Percentiles rank a stretch among this genome's conserved stretches.
These are phyloP conservation scores for Glaucopsyche alexis DNA, from an alignment of 2,888 invertebrate species.

Conservation along the genomic window DNA sequence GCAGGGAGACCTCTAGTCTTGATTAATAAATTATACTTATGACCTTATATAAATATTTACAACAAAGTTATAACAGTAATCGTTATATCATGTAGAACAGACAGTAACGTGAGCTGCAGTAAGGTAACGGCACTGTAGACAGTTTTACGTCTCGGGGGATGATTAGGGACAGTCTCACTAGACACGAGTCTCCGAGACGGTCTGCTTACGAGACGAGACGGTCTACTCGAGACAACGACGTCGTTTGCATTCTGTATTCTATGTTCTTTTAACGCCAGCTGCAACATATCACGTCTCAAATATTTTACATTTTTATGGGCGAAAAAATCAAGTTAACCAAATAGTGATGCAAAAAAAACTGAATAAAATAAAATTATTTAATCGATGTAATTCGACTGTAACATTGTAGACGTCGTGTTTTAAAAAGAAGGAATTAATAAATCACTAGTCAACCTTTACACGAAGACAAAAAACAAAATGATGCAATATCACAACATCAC, in stretches of 20 bases:
- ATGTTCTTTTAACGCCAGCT: background rate
- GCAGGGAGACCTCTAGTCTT: too few species aligned
- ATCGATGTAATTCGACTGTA: background rate
- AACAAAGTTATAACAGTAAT: too few species aligned
- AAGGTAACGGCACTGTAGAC: background rate
- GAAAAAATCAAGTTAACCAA: background rate
- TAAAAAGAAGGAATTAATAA: background rate
- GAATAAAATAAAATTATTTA: background rate
- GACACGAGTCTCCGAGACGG: background rate
- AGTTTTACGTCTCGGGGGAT: background rate
- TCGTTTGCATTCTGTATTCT: background rate
- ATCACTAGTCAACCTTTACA: background rate
- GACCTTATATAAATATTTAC: too few species aligned
- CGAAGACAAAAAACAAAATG: background rate
- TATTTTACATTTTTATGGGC: background rate
- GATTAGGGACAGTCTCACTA: background rate
- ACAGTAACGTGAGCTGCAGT: background rate
- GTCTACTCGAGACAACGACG: constrained; percentile 1
- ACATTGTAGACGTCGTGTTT: background rate
- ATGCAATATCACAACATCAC: background rate
- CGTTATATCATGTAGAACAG: background rate
- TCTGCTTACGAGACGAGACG: background rate
- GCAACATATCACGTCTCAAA: background rate
- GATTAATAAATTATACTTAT: too few species aligned
- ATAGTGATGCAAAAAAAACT: background rate